Percentiles rank a stretch among this genome's conserved stretches.
These are phyloP conservation scores for Gephyroberyx darwinii DNA, from an alignment of 2,797 vertebrate species.

Conservation along the genomic window DNA sequence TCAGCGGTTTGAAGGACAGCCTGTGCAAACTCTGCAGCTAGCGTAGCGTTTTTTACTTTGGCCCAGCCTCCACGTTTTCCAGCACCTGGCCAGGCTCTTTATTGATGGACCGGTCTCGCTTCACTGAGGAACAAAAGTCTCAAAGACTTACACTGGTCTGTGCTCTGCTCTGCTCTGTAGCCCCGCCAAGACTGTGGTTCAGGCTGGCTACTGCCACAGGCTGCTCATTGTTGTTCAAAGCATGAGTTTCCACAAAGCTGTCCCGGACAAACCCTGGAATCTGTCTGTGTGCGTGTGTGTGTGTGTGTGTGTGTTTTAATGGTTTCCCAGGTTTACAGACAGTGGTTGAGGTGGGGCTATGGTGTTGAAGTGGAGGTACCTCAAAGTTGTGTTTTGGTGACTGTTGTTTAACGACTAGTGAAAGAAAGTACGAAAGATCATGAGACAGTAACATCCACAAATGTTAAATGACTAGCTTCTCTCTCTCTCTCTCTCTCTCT, in stretches of 20 bases:
- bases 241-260: slow-evolving; percentile 55
- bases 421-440: too few species aligned
- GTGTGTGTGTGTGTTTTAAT: slow-evolving; percentile 18
- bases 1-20: slow-evolving; percentile 11
- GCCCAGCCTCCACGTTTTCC: slow-evolving; percentile 1
- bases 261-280: slow-evolving; percentile 10
- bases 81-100: slow-evolving; percentile 32
- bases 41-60: slow-evolving; percentile 34
- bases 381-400: too few species aligned
- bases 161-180: slow-evolving; percentile 13
- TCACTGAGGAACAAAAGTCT: slow-evolving; percentile 44
- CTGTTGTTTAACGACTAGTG: too few species aligned
- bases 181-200: slow-evolving; percentile 45
- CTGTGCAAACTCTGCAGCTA: slow-evolving; percentile 17
- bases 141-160: neutral
- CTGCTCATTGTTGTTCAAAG: slow-evolving; percentile 42
- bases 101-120: slow-evolving; percentile 45
- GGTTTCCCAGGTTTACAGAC: neutral
- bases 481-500: too few species aligned
- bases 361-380: neutral
- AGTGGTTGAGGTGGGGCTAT: neutral
- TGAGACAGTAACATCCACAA: too few species aligned
- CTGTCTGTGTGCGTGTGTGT: neutral
- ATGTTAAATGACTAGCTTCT: too few species aligned
- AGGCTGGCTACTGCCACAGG: slow-evolving; percentile 43